phyloP scores from a whole-genome alignment of 2,113 vertebrate genomes.

The Carassius carassius region DNA sequence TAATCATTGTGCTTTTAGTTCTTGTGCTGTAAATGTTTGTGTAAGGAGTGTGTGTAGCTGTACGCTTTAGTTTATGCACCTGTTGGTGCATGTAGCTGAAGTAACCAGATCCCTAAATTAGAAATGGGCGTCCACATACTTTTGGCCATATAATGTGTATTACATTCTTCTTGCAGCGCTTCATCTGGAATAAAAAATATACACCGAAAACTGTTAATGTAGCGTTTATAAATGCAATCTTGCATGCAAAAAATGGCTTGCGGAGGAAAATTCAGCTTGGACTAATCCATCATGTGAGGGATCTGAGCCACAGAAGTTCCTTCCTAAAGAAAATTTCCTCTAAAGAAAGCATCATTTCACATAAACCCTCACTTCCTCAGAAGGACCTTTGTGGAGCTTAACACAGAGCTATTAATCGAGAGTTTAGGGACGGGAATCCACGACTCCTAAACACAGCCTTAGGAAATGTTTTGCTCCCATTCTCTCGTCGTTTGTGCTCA shows the following conservation, averaged over 20 bases:
- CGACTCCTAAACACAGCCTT: slow-evolving; percentile 8
- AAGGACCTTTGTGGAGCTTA: slow-evolving; percentile 27
- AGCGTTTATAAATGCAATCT: background rate
- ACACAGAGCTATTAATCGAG: slow-evolving; percentile 36
- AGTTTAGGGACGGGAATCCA: slow-evolving; percentile 2
- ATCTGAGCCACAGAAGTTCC: slow-evolving; percentile 20
- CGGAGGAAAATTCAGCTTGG: slow-evolving; percentile 11
- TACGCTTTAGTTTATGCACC: background rate
- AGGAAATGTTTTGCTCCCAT: slow-evolving; percentile 1
- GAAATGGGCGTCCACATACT: background rate
- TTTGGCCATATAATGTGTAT: background rate
- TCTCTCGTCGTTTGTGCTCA: background rate
- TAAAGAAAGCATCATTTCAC: slow-evolving; percentile 29
- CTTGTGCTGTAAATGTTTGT: slow-evolving; percentile 12
- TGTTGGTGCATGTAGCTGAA: background rate
- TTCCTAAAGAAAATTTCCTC: slow-evolving; percentile 43
- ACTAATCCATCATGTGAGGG: slow-evolving; percentile 16
- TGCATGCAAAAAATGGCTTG: slow-evolving; percentile 6
- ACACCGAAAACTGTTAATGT: background rate
- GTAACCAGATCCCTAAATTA: background rate
- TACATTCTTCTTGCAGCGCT: background rate
- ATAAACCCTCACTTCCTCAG: slow-evolving; percentile 45
- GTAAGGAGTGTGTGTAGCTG: background rate
- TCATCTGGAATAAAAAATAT: slow-evolving; percentile 14
- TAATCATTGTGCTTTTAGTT: background rate